phyloP scores from a whole-genome alignment of 2,113 vertebrate genomes.

The Oryzias javanicus region DNA sequence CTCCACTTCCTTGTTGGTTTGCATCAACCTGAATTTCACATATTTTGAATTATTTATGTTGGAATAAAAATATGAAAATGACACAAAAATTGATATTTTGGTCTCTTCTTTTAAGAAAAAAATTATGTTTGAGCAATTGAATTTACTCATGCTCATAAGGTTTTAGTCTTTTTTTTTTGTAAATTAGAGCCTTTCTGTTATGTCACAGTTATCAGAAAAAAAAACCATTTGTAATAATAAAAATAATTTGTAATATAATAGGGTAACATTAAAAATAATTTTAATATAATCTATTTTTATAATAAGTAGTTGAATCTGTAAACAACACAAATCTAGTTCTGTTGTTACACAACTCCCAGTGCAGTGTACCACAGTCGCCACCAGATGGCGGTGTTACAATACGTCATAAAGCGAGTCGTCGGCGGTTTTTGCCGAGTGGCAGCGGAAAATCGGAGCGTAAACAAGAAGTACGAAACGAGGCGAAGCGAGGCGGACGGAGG shows the following conservation, averaged over 20 bases:
- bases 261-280: background rate
- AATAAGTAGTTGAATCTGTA: background rate
- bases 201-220: too few species aligned
- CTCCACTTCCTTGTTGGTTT: conserved; percentile 55
- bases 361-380: conserved; percentile 36
- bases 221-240: too few species aligned
- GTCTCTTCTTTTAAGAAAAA: too few species aligned
- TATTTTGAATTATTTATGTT: too few species aligned
- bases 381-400: conserved; percentile 47
- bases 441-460: conserved; percentile 46
- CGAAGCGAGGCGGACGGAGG: conserved; percentile 28
- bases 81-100: too few species aligned
- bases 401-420: too few species aligned
- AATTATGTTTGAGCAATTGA: too few species aligned
- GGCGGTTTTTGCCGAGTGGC: conserved; percentile 11
- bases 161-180: too few species aligned
- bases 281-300: background rate
- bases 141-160: too few species aligned
- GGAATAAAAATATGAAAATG: too few species aligned
- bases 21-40: conserved; percentile 3
- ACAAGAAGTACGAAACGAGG: conserved; percentile 49
- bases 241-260: too few species aligned
- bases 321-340: background rate
- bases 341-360: conserved; percentile 42
- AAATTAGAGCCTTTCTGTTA: too few species aligned